Conservation (phyloP, 2,888 invertebrate species). For the Sylvicola fuscatus region DNA sequence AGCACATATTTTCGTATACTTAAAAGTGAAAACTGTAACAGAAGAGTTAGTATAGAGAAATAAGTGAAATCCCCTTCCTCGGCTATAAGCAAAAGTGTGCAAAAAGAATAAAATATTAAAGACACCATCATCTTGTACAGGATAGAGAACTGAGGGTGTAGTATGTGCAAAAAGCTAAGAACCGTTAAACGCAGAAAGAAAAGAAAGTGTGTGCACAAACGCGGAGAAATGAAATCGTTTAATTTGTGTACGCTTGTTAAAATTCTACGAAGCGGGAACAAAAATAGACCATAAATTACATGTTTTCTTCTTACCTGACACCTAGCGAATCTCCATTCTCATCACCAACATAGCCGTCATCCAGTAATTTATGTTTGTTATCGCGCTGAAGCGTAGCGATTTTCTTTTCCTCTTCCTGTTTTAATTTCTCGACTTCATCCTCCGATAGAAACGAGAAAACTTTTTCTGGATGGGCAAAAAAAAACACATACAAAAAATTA, state of each 20-base stretch:
- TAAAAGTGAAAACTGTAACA: too few species aligned
- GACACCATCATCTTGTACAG: too few species aligned
- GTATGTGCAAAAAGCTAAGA: too few species aligned
- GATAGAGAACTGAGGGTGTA: not conserved
- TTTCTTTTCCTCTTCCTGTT: slow-evolving; percentile 81
- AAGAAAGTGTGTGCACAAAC: not conserved
- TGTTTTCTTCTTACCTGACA: slow-evolving; percentile 8
- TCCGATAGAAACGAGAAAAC: slow-evolving; percentile 84
- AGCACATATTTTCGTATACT: too few species aligned
- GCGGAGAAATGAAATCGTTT: slow-evolving; percentile 1
- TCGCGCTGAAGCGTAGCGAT: slow-evolving; percentile 37
- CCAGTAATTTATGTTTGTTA: slow-evolving; percentile 14
- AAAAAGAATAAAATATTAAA: too few species aligned
- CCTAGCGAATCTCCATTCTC: slow-evolving; percentile 9
- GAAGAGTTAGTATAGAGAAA: too few species aligned
- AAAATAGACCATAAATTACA: too few species aligned
- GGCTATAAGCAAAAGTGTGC: too few species aligned
- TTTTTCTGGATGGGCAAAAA: slow-evolving; percentile 39
- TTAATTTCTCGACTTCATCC: slow-evolving; percentile 85
- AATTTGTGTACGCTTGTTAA: not conserved
- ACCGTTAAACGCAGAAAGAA: too few species aligned
- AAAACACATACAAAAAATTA: slow-evolving; percentile 7
- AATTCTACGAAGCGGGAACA: not conserved
- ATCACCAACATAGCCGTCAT: slow-evolving; percentile 8
- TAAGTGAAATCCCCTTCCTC: too few species aligned